These are phyloP conservation scores for Arizona elegans DNA, from an alignment of 2,113 vertebrate genomes.

Conservation along the genomic window DNA sequence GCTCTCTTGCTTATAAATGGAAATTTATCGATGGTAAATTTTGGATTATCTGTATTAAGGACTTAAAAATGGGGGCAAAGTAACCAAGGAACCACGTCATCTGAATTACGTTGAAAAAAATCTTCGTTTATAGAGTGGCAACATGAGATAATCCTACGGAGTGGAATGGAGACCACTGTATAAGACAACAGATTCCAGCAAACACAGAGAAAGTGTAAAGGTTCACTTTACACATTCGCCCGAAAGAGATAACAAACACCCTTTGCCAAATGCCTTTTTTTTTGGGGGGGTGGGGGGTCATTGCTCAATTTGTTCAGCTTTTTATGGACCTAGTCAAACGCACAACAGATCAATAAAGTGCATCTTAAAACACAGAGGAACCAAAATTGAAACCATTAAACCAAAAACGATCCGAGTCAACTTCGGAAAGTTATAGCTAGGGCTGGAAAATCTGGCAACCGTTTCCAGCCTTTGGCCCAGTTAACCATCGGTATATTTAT, in stretches of 20 bases:
- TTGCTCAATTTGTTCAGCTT: background rate
- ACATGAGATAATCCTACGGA: background rate
- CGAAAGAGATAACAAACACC: background rate
- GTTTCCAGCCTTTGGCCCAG: background rate
- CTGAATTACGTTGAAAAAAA: background rate
- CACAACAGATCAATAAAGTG: fast-evolving
- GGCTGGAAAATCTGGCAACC: background rate
- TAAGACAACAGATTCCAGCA: background rate
- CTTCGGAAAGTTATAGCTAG: background rate
- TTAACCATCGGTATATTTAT: background rate
- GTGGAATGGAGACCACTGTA: background rate
- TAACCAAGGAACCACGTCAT: background rate
- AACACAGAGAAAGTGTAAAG: too few species aligned
- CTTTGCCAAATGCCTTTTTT: background rate
- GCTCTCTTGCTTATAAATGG: background rate
- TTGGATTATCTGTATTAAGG: too few species aligned
- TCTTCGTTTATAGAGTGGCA: background rate
- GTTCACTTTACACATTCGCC: too few species aligned
- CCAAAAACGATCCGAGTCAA: background rate
- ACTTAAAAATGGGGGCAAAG: background rate
- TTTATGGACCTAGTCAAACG: background rate
- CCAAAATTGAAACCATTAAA: background rate
- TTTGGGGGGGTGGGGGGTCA: too few species aligned
- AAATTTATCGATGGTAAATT: background rate
- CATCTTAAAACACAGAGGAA: background rate